phyloP scores from a whole-genome alignment of 2,797 vertebrate genomes.

The Trematomus bernacchii region DNA sequence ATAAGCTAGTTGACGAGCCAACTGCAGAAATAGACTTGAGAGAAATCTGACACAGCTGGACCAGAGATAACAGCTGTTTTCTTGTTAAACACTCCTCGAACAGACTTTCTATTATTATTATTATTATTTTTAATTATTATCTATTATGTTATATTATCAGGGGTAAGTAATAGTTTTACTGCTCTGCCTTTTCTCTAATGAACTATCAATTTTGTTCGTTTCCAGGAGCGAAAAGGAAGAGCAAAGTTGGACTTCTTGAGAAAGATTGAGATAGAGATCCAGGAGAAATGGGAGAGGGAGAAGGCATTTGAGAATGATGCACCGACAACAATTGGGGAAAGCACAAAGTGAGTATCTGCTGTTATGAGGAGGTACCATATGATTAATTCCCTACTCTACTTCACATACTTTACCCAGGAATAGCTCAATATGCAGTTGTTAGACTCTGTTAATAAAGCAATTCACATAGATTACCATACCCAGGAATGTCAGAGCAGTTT shows the following conservation, averaged over 20 bases:
- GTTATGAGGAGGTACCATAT: background rate
- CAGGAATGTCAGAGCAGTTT: background rate
- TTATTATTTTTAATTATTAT: background rate
- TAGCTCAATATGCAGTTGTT: background rate
- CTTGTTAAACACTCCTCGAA: background rate
- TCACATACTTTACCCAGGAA: background rate
- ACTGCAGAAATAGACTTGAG: conserved; percentile 18
- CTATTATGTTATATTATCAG: background rate
- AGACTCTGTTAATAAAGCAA: background rate
- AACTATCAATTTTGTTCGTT: background rate
- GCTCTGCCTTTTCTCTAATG: rapidly evolving
- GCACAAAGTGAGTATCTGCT: conserved; percentile 74
- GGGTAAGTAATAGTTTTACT: background rate
- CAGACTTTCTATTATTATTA: background rate
- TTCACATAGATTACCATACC: background rate
- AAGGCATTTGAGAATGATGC: conserved; percentile 89
- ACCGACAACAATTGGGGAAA: conserved; percentile 71
- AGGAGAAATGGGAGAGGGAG: conserved; percentile 93
- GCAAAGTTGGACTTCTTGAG: conserved; percentile 95
- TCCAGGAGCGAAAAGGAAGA: conserved; percentile 95
- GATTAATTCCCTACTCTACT: background rate
- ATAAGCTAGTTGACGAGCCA: conserved; percentile 47
- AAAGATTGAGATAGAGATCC: conserved; percentile 93
- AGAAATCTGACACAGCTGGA: conserved; percentile 8
- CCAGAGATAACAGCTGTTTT: background rate